Evolutionary conservation across 2,113 vertebrate species (phyloP), one percentile per base, ranked within the genome.

Genomic region (Pandion haliaetus): DNA sequence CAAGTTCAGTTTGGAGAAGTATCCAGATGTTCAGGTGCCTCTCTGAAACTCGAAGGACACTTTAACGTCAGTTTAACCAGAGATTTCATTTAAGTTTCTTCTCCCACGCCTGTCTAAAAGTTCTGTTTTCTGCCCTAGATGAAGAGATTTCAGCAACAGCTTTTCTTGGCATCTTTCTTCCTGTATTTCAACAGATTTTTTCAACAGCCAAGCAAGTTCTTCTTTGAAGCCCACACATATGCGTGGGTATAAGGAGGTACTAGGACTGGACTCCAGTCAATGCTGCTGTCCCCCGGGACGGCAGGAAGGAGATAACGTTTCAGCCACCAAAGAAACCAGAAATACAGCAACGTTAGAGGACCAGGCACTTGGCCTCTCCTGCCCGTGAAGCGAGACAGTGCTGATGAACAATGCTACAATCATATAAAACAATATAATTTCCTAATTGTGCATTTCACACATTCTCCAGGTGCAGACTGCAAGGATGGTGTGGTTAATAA

Each of bases 341-440:
- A 73, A 6, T 2, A 2, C 10, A 87, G 49, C 38, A 26, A 23
- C 0, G 0, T 4, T 3, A 47, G 82, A 55, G 79, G 32, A 49
- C 10, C 36, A 16, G 52, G 20, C 25, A 6, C 49, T 15, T 9
- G 38, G 52, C 12, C 70, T 58, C 78, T 15, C 24, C 32, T 24
- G 38, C 32, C 63, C 2, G 1, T 7, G 28, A 11, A 55, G 28
- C 28, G 44, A 24, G 59, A 11, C 4, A 4, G 20, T 16, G 47
- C 44, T 40, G 74, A 38, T 5, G 49, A 52, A 32, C 54, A 47
- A 20, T 1, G 14, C 55, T 70, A 47, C 0, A 0, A 26, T 3
- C 61, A 14, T 16, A 16, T 3, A 45, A 38, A 36, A 28, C n/a
- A 21, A 6, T 5, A 7, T 0, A 9, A 89, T 26, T 69, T 80